phyloP scores from a whole-genome alignment of 2,888 invertebrate genomes.

The Abrostola tripartita region DNA sequence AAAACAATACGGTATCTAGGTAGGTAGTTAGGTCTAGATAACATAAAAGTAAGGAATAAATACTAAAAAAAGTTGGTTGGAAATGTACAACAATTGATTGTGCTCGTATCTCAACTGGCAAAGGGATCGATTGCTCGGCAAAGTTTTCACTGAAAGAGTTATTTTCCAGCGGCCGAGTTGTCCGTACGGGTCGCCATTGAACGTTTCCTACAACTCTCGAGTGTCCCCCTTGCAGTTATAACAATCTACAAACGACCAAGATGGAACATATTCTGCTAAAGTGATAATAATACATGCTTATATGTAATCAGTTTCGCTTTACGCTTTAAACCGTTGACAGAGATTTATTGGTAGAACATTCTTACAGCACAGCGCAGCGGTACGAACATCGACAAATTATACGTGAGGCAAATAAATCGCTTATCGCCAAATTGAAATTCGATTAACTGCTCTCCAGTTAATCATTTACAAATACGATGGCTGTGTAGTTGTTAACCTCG shows the following conservation, averaged over 20 bases:
- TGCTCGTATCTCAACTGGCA: constrained; percentile 18
- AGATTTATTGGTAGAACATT: constrained; percentile 33
- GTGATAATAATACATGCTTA: constrained; percentile 3
- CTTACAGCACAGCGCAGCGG: constrained; percentile 19
- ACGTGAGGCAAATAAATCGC: constrained; percentile 40
- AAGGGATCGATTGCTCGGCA: constrained; percentile 35
- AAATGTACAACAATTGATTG: constrained; percentile 12
- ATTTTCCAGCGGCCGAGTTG: constrained; percentile 38
- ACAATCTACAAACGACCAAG: constrained; percentile 19
- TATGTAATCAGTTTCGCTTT: constrained; percentile 28
- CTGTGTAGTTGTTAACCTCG: constrained; percentile 20
- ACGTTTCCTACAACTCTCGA: constrained; percentile 22
- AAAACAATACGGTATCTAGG: not conserved
- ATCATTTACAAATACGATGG: constrained; percentile 36
- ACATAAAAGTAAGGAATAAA: constrained; percentile 3
- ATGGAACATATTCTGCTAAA: no score
- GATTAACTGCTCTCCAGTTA: constrained; percentile 26
- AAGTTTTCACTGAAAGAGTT: constrained; percentile 46
- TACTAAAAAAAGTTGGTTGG: constrained; percentile 5
- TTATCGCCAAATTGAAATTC: constrained; percentile 36
- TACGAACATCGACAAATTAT: constrained; percentile 35
- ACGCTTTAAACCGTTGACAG: constrained; percentile 20
- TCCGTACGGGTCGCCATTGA: constrained; percentile 36
- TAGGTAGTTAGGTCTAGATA: not conserved
- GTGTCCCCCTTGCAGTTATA: constrained; percentile 20